Percentiles rank a stretch among this genome's conserved stretches.
Evolutionary conservation across 1,140 invertebrate genomes (phyloP).

Genomic region (Drosophila biarmipes): DNA sequence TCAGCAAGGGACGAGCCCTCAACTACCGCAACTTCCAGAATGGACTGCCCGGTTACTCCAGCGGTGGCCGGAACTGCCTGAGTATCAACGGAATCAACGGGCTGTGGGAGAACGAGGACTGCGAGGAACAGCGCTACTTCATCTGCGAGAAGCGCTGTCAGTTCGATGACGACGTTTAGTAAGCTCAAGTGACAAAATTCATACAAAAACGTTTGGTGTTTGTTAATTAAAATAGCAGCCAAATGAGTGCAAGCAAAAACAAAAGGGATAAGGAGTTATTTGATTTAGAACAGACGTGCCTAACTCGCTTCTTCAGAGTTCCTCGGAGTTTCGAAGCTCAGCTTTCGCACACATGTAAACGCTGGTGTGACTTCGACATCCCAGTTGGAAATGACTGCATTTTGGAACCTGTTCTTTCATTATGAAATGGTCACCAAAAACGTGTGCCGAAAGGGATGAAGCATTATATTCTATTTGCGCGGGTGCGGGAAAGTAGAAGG

Average conservation of each 20-base stretch:
- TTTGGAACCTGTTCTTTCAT: too few species aligned
- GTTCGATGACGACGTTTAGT: conserved; percentile 27
- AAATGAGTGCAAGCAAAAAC: neutral
- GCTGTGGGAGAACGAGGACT: conserved; percentile 23
- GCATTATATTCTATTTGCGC: too few species aligned
- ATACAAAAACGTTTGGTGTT: neutral
- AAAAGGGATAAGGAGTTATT: neutral
- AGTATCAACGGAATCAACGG: conserved; percentile 25
- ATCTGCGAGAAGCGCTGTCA: conserved; percentile 42
- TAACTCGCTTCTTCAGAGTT: too few species aligned
- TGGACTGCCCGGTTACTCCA: conserved; percentile 10
- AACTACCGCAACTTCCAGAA: conserved; percentile 49
- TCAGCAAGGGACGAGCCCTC: conserved; percentile 42
- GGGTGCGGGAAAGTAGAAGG: too few species aligned
- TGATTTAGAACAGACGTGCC: neutral
- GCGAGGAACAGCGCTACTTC: conserved; percentile 9
- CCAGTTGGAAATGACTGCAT: too few species aligned
- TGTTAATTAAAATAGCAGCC: neutral
- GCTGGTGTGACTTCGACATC: too few species aligned
- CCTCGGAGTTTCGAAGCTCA: too few species aligned
- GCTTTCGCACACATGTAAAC: too few species aligned
- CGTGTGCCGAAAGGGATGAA: too few species aligned
- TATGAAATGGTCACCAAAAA: too few species aligned
- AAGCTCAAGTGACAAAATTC: neutral
- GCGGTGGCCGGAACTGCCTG: conserved; percentile 3